These are phyloP conservation scores for Colaptes auratus DNA, from an alignment of 2,113 vertebrate genomes.

Conservation along the genomic window DNA sequence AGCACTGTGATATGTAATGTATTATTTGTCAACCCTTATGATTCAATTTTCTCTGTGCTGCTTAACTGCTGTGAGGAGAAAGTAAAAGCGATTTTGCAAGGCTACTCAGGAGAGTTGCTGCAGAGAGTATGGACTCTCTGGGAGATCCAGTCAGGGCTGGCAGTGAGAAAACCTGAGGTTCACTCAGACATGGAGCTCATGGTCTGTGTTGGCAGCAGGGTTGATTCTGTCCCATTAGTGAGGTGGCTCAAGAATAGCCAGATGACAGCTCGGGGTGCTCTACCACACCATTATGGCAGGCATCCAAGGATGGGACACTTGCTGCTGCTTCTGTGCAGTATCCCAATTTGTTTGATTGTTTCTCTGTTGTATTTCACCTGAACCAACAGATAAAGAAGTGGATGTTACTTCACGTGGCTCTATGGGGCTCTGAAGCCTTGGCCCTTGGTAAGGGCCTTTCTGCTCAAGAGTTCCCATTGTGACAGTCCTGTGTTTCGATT, in stretches of 20 bases:
- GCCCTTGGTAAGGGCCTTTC: neutral
- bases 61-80: neutral
- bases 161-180: rapidly evolving
- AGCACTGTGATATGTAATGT: neutral
- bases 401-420: rapidly evolving
- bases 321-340: neutral
- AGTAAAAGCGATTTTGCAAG: rapidly evolving
- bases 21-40: slow-evolving; percentile 35
- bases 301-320: rapidly evolving
- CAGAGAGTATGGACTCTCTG: rapidly evolving
- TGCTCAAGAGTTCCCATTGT: neutral
- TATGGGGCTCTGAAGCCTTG: neutral
- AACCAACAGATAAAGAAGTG: neutral
- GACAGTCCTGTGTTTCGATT: neutral
- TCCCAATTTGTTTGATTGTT: neutral
- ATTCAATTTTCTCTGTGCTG: slow-evolving; percentile 51
- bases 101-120: rapidly evolving
- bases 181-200: rapidly evolving
- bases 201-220: neutral
- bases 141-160: neutral
- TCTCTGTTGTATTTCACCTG: neutral
- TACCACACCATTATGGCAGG: rapidly evolving
- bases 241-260: neutral
- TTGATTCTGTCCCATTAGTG: rapidly evolving
- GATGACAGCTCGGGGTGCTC: neutral